A percentile compares a stretch with the other conserved stretches of the same genome.
phyloP scores from a whole-genome alignment of 2,797 vertebrate species.

The Iguana delicatissima region DNA sequence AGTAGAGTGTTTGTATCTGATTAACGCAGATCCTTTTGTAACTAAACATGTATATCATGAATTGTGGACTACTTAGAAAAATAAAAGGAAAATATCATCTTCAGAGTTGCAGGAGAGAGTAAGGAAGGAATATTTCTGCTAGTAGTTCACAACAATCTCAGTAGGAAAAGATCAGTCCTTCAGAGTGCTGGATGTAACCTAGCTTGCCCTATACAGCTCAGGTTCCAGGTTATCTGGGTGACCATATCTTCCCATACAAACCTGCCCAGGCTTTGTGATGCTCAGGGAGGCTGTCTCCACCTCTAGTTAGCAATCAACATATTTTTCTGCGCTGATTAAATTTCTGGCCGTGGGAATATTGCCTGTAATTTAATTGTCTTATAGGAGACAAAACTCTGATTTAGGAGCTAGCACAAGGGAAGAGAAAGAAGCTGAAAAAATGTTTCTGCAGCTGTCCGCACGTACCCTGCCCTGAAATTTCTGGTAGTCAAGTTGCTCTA shows the following conservation, averaged over 20 bases:
- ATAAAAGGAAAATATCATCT: conserved; percentile 1
- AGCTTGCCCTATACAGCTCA: too few species aligned
- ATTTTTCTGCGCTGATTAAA: neutral
- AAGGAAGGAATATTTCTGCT: neutral
- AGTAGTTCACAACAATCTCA: neutral
- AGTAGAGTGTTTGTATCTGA: neutral
- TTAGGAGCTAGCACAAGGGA: neutral
- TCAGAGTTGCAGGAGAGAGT: neutral
- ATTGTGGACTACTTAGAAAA: neutral
- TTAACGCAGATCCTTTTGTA: neutral
- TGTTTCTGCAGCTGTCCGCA: neutral
- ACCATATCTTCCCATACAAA: too few species aligned
- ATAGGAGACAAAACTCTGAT: neutral
- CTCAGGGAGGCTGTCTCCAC: too few species aligned
- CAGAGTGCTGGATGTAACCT: too few species aligned
- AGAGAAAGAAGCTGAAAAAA: neutral
- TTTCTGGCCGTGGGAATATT: neutral
- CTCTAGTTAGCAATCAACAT: neutral
- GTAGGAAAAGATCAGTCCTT: too few species aligned
- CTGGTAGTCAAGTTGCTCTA: neutral
- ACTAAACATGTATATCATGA: neutral
- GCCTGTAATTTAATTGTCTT: neutral
- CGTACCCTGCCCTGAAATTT: neutral
- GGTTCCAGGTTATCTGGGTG: too few species aligned
- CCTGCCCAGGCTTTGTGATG: too few species aligned